phyloP scores from a whole-genome alignment of 2,113 vertebrate genomes.

The Stegastes partitus region DNA sequence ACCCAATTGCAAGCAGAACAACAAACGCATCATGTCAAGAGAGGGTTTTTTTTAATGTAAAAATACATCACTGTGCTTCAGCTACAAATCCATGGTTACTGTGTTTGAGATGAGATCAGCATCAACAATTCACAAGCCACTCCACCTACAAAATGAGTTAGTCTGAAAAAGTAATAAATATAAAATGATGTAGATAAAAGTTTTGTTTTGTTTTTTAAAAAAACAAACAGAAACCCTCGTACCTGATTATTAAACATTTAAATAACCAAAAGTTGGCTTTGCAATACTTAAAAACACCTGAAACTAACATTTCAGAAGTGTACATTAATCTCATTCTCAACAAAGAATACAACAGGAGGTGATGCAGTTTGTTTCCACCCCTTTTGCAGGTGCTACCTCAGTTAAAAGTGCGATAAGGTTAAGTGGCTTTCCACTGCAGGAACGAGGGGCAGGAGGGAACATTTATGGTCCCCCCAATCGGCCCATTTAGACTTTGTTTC shows the following conservation, averaged over 20 bases:
- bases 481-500: too few relatives aligned
- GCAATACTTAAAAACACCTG: slow-evolving; percentile 44
- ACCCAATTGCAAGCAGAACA: not conserved
- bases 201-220: not conserved
- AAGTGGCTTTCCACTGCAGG: too few relatives aligned
- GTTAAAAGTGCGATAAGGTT: slow-evolving; percentile 67
- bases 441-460: too few relatives aligned
- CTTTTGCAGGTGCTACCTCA: slow-evolving; percentile 25
- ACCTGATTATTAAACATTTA: slow-evolving; percentile 53
- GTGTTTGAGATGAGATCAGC: slow-evolving; percentile 38
- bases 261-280: slow-evolving; percentile 24
- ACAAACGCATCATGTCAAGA: not conserved
- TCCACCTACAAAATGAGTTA: slow-evolving; percentile 49
- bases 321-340: slow-evolving; percentile 53
- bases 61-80: slow-evolving; percentile 51
- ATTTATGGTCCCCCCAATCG: too few relatives aligned
- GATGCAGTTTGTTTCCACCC: slow-evolving; percentile 15
- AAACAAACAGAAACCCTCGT: slow-evolving; percentile 27
- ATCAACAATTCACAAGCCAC: slow-evolving; percentile 40
- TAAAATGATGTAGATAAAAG: slow-evolving; percentile 55
- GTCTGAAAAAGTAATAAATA: slow-evolving; percentile 72
- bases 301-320: slow-evolving; percentile 35
- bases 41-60: slow-evolving; percentile 58
- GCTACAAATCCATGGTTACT: slow-evolving; percentile 53
- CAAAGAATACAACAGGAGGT: slow-evolving; percentile 25